A percentile compares a stretch with the other conserved stretches of the same genome.
These are phyloP conservation scores for Sterna hirundo DNA, from an alignment of 2,113 vertebrate species.

Conservation along the genomic window DNA sequence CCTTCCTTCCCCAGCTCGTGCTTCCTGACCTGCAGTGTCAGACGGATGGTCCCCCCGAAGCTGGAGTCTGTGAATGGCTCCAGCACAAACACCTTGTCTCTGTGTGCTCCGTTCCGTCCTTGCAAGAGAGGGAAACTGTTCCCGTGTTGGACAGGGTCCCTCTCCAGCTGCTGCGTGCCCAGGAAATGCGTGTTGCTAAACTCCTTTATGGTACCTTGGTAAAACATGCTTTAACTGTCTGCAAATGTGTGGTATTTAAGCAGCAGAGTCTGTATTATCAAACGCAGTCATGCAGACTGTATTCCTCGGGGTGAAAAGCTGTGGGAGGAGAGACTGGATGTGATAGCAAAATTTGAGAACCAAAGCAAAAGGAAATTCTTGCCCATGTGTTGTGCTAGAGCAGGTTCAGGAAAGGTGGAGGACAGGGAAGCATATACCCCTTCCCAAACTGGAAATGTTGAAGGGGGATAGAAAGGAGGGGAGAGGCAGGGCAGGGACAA, in stretches of 20 bases:
- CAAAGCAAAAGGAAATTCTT: constrained; percentile 3
- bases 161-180: fast-evolving
- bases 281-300: background rate
- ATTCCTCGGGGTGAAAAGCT: background rate
- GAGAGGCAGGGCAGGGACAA: background rate
- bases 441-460: background rate
- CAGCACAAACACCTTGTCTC: background rate
- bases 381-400: background rate
- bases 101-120: background rate
- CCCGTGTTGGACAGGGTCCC: fast-evolving
- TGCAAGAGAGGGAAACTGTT: background rate
- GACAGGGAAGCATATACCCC: background rate
- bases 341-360: constrained; percentile 4
- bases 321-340: background rate
- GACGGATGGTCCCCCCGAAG: fast-evolving
- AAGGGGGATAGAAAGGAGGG: background rate
- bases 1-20: background rate
- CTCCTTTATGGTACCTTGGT: background rate
- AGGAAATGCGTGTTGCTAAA: background rate
- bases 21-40: background rate
- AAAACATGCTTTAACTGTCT: background rate
- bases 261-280: background rate
- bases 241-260: background rate
- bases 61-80: background rate
- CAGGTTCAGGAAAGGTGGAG: background rate